Percentiles rank a stretch among this genome's conserved stretches.
Evolutionary conservation across 2,113 vertebrate species (phyloP).

Genomic region (Aldabrachelys gigantea): DNA sequence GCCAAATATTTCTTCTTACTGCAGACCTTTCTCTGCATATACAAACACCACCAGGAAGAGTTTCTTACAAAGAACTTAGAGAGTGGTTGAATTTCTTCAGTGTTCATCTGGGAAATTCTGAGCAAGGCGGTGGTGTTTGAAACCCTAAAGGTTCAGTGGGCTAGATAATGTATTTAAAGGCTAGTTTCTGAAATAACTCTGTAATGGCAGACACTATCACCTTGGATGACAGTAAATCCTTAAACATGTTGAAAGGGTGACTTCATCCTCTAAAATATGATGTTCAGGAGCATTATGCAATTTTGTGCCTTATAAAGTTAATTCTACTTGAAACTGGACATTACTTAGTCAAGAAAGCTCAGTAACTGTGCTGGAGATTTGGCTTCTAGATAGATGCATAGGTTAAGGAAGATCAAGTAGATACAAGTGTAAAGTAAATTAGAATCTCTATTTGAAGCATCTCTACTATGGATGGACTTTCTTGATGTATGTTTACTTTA

Average conservation of each 20-base stretch:
- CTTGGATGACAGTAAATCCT: not conserved
- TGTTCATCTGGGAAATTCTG: not conserved
- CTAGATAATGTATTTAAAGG: not conserved
- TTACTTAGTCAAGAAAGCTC: not conserved
- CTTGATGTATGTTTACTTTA: slow-evolving; percentile 8
- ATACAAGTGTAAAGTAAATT: not conserved
- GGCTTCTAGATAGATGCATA: slow-evolving; percentile 8
- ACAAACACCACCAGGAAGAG: not conserved
- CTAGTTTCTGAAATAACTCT: not conserved
- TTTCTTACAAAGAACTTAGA: not conserved
- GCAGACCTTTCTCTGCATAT: accelerated
- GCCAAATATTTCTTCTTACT: not conserved
- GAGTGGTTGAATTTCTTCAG: not conserved
- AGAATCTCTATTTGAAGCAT: not conserved
- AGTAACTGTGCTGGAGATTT: not conserved
- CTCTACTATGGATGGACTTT: not conserved
- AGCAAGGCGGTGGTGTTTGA: not conserved
- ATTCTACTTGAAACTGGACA: not conserved
- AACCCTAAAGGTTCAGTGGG: not conserved
- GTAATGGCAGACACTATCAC: not conserved
- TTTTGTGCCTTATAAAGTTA: not conserved
- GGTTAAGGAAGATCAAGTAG: slow-evolving; percentile 30
- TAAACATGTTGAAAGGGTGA: not conserved
- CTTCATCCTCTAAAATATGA: not conserved
- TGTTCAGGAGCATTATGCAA: not conserved